Conservation (phyloP, 2,113 vertebrate species). For the Cochlearius cochlearius region DNA sequence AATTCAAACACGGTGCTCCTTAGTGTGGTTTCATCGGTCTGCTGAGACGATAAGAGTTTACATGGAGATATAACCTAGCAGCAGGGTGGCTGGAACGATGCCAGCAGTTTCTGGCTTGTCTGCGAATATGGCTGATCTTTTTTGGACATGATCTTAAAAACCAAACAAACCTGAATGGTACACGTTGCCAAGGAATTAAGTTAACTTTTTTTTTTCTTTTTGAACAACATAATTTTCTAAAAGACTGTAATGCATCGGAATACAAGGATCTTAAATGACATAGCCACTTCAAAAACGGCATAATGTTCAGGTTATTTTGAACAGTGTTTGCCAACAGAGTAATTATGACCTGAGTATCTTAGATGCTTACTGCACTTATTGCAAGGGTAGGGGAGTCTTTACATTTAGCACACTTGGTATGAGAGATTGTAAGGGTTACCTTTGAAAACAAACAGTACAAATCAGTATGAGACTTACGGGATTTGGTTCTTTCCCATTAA, state of each 20-base stretch:
- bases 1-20: background rate
- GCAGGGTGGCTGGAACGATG: background rate
- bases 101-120: background rate
- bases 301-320: background rate
- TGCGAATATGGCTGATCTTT: conserved; percentile 5
- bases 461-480: background rate
- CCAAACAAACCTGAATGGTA: background rate
- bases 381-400: background rate
- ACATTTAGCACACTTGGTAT: background rate
- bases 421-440: background rate
- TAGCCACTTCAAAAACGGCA: background rate
- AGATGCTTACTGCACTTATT: background rate
- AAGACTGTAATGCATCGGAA: background rate
- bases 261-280: background rate
- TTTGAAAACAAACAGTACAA: background rate
- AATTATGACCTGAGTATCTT: background rate
- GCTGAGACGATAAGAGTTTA: background rate
- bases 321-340: background rate
- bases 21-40: background rate
- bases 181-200: background rate
- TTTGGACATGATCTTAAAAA: background rate
- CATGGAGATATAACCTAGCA: background rate
- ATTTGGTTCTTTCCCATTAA: background rate
- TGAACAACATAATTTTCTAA: background rate
- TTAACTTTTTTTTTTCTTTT: background rate